Percentiles rank a stretch among this genome's conserved stretches.
Evolutionary conservation across 2,797 vertebrate species (phyloP).

Genomic region (Catostomus latipinnis): DNA sequence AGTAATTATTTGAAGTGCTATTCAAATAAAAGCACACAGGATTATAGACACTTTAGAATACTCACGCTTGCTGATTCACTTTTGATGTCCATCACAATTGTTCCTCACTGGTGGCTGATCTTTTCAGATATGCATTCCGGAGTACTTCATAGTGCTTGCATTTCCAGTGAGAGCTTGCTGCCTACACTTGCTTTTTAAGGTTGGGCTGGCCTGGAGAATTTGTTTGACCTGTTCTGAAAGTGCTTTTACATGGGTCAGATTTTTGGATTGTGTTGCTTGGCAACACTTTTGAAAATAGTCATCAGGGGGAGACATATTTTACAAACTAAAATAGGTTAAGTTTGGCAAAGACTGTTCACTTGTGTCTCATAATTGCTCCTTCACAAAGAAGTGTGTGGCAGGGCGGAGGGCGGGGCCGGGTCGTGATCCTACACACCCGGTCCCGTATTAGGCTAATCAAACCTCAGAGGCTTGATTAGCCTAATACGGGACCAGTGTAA

Average conservation of each 20-base stretch:
- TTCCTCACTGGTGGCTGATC: slow-evolving; percentile 65
- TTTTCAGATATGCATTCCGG: slow-evolving; percentile 26
- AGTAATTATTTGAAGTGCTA: slow-evolving; percentile 72
- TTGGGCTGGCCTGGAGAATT: background rate
- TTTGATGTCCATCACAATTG: slow-evolving; percentile 64
- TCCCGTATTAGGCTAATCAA: too few species aligned
- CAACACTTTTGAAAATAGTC: background rate
- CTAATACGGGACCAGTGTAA: too few species aligned
- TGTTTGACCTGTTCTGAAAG: slow-evolving; percentile 7
- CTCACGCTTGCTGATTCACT: slow-evolving; percentile 66
- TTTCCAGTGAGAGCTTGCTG: slow-evolving; percentile 19
- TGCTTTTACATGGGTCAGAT: slow-evolving; percentile 6
- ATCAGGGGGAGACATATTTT: background rate
- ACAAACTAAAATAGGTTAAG: background rate
- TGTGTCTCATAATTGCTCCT: too few species aligned
- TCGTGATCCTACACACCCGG: too few species aligned
- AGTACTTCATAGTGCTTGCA: slow-evolving; percentile 7
- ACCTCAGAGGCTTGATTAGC: too few species aligned
- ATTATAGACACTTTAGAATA: slow-evolving; percentile 74
- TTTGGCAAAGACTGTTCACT: background rate
- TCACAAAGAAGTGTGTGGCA: too few species aligned
- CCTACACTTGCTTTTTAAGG: slow-evolving; percentile 28
- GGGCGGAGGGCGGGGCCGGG: too few species aligned
- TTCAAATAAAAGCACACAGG: slow-evolving; percentile 69
- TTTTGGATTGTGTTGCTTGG: slow-evolving; percentile 17